Evolutionary conservation across 2,888 invertebrate genomes (phyloP), one percentile per base, ranked within the genome.

Genomic region (Tanaodytes sp.): DNA sequence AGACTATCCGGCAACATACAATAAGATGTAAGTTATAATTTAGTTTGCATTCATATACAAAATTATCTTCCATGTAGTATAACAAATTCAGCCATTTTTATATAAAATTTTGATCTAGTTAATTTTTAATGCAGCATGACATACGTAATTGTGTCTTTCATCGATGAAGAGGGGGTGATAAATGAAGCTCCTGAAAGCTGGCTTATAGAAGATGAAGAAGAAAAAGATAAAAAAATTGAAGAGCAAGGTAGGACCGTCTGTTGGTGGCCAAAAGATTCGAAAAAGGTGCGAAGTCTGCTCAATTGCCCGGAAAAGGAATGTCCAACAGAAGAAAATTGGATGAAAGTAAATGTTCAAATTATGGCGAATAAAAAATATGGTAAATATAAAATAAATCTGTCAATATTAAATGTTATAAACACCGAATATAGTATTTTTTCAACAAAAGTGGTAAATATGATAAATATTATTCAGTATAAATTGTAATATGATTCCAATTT

Each of bases 231-330:
- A 33, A 19, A 31, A 33, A 43, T 55, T n/a, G 27, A 36, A 33
- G 43, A 55, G 19, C 20, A 43, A 33, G 54, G 9, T 5, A 27
- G 20, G 12, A 43, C 54, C 15, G 27, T 43, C n/a, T 55, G 54
- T 16, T 55, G 54, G 54, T 55, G 54, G 54, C 54, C 54, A 11
- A 55, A 33, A 0, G 36, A 55, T 33, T 55, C 42, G 0, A 55
- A 19, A 20, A 8, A 55, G 23, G 9, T 55, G 11, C 43, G 36
- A 43, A 16, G 15, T 11, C 5, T 43, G 2, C 12, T 55, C 0
- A 42, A 20, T 11, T 19, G 43, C 27, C 54, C 54, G 1, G 6
- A 20, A 2, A 55, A 43, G 33, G 31, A 55, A 15, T 8, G 9
- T 11, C 43, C 43, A 3, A 55, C 42, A 12, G 33, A 33, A 55